Evolutionary conservation across 2,888 invertebrate genomes (phyloP).

Genomic region (Patella depressa): DNA sequence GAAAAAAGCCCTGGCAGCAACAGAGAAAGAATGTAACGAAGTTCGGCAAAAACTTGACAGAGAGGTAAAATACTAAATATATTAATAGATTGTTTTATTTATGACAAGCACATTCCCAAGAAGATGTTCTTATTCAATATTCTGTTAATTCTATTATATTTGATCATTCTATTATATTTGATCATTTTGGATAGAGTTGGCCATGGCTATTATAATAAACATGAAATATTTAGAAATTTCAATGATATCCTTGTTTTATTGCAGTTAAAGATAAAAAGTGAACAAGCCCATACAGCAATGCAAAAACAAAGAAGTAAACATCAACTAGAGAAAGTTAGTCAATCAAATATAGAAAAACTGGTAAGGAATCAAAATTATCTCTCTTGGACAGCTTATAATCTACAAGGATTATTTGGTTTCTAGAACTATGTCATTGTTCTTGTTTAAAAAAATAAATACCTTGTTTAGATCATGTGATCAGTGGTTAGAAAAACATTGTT

Average conservation of each 20-base stretch:
- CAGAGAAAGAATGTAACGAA: conserved; percentile 64
- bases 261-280: conserved; percentile 66
- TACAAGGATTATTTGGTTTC: too few relatives aligned
- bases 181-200: background rate
- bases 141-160: background rate
- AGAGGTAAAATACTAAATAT: conserved; percentile 57
- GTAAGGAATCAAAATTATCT: conserved; percentile 42
- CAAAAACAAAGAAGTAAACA: conserved; percentile 67
- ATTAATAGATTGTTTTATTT: too few relatives aligned
- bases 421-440: too few relatives aligned
- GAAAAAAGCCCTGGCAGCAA: conserved; percentile 57
- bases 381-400: too few relatives aligned
- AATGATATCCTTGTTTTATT: conserved; percentile 14
- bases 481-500: too few relatives aligned
- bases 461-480: too few relatives aligned
- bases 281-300: conserved; percentile 66
- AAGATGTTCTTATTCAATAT: background rate
- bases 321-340: conserved; percentile 68
- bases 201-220: too few relatives aligned
- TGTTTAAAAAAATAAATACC: too few relatives aligned
- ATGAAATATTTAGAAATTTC: too few relatives aligned
- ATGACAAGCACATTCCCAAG: too few relatives aligned
- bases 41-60: conserved; percentile 65
- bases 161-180: background rate
- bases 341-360: conserved; percentile 68